A percentile compares a stretch with the other conserved stretches of the same genome.
Conservation (phyloP, 2,113 vertebrate genomes). For the Halichoeres trimaculatus region DNA sequence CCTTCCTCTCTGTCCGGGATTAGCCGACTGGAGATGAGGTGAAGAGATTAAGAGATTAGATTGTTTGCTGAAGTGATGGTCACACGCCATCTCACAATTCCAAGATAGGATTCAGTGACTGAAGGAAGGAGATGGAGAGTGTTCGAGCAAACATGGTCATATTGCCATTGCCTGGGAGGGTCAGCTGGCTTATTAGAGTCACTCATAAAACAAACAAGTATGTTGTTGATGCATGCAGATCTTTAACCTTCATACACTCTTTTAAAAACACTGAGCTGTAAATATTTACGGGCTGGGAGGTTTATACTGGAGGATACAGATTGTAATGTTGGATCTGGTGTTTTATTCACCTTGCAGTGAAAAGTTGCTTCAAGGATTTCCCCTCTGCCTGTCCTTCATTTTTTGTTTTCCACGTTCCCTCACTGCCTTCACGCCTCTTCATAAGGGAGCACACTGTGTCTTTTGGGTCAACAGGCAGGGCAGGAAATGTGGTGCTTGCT, state of each 20-base stretch:
- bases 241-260: neutral
- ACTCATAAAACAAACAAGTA: slow-evolving; percentile 9
- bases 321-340: slow-evolving; percentile 29
- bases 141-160: neutral
- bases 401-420: slow-evolving; percentile 17
- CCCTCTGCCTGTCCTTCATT: slow-evolving; percentile 49
- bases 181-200: slow-evolving; percentile 5
- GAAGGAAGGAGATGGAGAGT: slow-evolving; percentile 13
- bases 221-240: slow-evolving; percentile 7
- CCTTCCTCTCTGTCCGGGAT: slow-evolving; percentile 41
- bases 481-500: slow-evolving; percentile 12
- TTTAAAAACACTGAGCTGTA: slow-evolving; percentile 56
- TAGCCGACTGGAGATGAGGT: slow-evolving; percentile 53
- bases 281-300: slow-evolving; percentile 63
- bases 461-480: slow-evolving; percentile 24
- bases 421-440: slow-evolving; percentile 11
- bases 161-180: slow-evolving; percentile 6
- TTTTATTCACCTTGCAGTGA: slow-evolving; percentile 53
- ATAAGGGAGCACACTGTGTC: slow-evolving; percentile 13
- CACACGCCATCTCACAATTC: slow-evolving; percentile 21
- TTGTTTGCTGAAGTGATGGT: slow-evolving; percentile 56
- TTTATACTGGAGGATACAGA: slow-evolving; percentile 56
- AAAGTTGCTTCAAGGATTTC: slow-evolving; percentile 37
- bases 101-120: slow-evolving; percentile 5
- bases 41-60: slow-evolving; percentile 48